phyloP scores from a whole-genome alignment of 2,888 invertebrate species.

The Lasioglossum figueresi region DNA sequence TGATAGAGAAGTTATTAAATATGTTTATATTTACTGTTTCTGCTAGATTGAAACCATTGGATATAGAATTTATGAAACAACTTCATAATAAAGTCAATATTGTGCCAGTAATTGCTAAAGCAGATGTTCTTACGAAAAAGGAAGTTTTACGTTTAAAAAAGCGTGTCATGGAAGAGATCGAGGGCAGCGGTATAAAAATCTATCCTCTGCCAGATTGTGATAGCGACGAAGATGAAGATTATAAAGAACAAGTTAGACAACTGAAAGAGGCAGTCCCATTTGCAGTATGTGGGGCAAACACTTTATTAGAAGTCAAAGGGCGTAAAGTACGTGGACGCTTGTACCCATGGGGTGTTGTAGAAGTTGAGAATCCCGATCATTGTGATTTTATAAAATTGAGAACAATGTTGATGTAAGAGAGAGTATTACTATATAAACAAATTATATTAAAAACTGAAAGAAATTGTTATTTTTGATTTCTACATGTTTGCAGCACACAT shows the following conservation, averaged over 20 bases:
- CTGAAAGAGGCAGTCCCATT: conserved; percentile 97
- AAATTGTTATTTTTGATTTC: conserved; percentile 15
- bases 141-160: conserved; percentile 94
- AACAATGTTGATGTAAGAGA: conserved; percentile 94
- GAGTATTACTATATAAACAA: conserved; percentile 52
- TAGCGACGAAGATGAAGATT: conserved; percentile 98
- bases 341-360: conserved; percentile 99
- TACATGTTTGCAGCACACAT: conserved; percentile 88
- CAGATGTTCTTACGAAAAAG: conserved; percentile 96
- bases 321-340: conserved; percentile 96
- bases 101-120: conserved; percentile 98
- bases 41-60: conserved; percentile 93
- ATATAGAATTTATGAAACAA: conserved; percentile 98
- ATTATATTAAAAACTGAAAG: not conserved
- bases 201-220: conserved; percentile 97
- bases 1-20: conserved; percentile 6
- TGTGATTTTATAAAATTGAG: conserved; percentile 99
- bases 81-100: conserved; percentile 98
- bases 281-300: conserved; percentile 98
- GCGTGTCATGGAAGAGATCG: conserved; percentile 95
- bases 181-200: conserved; percentile 95
- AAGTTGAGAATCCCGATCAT: conserved; percentile 99
- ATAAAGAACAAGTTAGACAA: conserved; percentile 96
- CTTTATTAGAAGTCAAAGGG: conserved; percentile 95
- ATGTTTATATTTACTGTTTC: not conserved